Evolutionary conservation across 2,888 invertebrate genomes (phyloP).

Genomic region (Pilophorus perplexus): DNA sequence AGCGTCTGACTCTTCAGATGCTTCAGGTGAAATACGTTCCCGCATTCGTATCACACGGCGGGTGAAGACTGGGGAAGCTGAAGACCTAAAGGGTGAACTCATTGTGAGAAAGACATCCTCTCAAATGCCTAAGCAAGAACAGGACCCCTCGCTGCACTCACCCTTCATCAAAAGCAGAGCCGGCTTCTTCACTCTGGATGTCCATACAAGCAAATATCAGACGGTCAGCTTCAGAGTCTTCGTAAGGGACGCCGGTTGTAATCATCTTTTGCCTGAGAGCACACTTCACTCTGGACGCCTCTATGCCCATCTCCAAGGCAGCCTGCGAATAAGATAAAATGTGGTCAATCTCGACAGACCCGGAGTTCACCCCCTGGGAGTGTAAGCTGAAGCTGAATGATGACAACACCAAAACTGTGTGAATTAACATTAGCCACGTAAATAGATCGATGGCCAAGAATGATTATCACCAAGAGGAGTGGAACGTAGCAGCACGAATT

Average conservation of each 20-base stretch:
- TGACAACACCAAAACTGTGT: no score
- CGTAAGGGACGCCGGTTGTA: slow-evolving; percentile 62
- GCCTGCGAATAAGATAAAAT: slow-evolving; percentile 51
- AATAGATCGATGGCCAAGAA: no score
- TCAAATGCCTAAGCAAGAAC: neutral
- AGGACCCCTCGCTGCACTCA: neutral
- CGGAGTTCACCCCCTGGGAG: no score
- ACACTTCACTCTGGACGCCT: slow-evolving; percentile 59
- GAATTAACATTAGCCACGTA: no score
- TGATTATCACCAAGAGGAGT: no score
- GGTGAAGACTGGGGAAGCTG: neutral
- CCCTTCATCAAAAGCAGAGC: slow-evolving; percentile 13
- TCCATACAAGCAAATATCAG: slow-evolving; percentile 71
- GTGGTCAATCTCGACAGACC: no score
- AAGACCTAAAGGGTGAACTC: neutral
- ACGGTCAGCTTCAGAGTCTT: slow-evolving; percentile 58
- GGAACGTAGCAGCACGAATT: no score
- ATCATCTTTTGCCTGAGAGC: slow-evolving; percentile 60
- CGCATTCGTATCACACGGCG: slow-evolving; percentile 6
- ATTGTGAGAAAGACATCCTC: neutral
- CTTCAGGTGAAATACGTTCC: neutral
- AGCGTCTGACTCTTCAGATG: slow-evolving; percentile 14
- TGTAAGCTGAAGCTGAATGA: no score
- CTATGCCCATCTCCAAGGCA: slow-evolving; percentile 62
- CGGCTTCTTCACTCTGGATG: slow-evolving; percentile 63